Evolutionary conservation across 2,113 vertebrate species (phyloP), one percentile per base, ranked within the genome.

Genomic region (Sturnira hondurensis): DNA sequence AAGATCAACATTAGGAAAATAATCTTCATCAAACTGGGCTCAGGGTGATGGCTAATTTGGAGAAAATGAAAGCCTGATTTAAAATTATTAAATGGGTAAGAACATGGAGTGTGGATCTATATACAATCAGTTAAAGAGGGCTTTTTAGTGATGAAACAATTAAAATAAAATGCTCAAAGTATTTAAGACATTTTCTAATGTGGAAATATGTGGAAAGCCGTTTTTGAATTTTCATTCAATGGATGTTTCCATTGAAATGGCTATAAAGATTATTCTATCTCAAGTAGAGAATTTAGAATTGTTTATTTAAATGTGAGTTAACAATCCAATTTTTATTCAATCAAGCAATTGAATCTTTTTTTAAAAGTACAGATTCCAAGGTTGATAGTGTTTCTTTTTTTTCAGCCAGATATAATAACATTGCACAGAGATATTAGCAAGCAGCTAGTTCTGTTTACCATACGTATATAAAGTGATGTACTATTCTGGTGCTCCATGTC

Each of bases 321-420:
- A 93, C 52, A 95, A 68, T 95, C 33, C 61, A 94, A 63, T 93
- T 96, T 97, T 96, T 95, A 94, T 88, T 90, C 85, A 96, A 16
- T 87, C 84, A 95, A 81, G 52, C 76, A 96, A 91, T 94, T 82
- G 95, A 31, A 47, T 93, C 71, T 70, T 78, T 77, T 74, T 82
- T 54, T 15, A 43, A 4, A 95, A 94, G 50, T 71, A 87, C 16
- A 65, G 67, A 81, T 85, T 89, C 92, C 43, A 88, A 73, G 36
- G 92, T 83, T 82, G 47, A 41, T 91, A 73, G 61, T 85, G 70
- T 82, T 73, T 85, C 24, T 52, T 56, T 96, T 58, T 26, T 61
- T 61, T 26, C 43, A 77, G 47, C 9, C 41, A 74, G 52, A 41
- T 20, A 90, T n/a, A 91, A 91, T 82, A 65, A n/a, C 43, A 81